phyloP scores from a whole-genome alignment of 2,113 vertebrate genomes.

The Cathartes aura region DNA sequence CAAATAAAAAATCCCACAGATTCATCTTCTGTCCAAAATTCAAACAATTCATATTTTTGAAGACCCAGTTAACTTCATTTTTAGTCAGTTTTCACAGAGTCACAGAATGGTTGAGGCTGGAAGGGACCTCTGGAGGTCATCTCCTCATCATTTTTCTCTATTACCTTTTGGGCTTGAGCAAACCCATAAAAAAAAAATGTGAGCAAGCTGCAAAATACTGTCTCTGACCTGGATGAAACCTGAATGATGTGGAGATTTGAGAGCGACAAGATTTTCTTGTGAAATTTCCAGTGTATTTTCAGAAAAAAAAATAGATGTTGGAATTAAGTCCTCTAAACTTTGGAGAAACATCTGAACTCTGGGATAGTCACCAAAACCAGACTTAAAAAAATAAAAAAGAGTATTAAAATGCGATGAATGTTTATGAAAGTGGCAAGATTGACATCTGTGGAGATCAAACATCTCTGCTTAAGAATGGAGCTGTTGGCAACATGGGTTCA shows the following conservation, averaged over 20 bases:
- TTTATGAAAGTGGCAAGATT: constrained; percentile 10
- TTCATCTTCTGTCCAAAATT: background rate
- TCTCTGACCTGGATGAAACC: background rate
- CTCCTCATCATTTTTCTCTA: background rate
- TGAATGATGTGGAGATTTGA: background rate
- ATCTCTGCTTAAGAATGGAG: background rate
- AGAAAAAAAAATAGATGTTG: background rate
- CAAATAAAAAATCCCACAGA: background rate
- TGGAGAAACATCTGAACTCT: background rate
- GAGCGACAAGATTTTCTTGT: background rate
- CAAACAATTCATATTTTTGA: background rate
- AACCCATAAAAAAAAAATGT: background rate
- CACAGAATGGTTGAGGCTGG: background rate
- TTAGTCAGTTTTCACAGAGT: background rate
- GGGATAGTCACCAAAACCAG: constrained; percentile 21
- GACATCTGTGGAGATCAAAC: background rate
- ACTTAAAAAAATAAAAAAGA: background rate
- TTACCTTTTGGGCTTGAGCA: background rate
- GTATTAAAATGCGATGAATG: constrained; percentile 4
- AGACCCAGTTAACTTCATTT: background rate
- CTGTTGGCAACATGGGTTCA: background rate
- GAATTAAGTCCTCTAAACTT: background rate
- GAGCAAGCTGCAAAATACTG: background rate
- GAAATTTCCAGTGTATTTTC: background rate
- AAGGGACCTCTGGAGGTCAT: background rate